Evolutionary conservation across 2,888 invertebrate genomes (phyloP).

Genomic region (Pediacus dermestoides): DNA sequence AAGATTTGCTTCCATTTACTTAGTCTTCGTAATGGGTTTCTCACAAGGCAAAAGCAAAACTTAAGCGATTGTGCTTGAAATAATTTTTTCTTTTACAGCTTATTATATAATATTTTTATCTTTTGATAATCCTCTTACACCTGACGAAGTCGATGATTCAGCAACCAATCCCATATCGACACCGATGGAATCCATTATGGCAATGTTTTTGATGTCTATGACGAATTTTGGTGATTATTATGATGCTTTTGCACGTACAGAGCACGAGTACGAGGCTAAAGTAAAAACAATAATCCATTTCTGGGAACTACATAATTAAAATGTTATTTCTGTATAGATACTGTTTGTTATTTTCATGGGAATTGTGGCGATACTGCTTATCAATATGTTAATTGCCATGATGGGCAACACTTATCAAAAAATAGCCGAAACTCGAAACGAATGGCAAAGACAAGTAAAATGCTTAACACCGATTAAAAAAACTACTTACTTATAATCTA

Average conservation of each 20-base stretch:
- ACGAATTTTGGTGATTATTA: slow-evolving; percentile 96
- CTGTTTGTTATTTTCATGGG: slow-evolving; percentile 97
- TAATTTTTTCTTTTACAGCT: slow-evolving; percentile 52
- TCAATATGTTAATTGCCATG: slow-evolving; percentile 99
- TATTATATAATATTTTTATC: slow-evolving; percentile 89
- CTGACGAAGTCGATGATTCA: slow-evolving; percentile 78
- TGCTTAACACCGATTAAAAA: too few relatives aligned
- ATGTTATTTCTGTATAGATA: slow-evolving; percentile 53
- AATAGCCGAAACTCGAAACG: slow-evolving; percentile 94
- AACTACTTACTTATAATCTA: too few relatives aligned
- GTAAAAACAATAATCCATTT: slow-evolving; percentile 49
- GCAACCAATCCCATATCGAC: slow-evolving; percentile 84
- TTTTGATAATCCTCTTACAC: slow-evolving; percentile 79
- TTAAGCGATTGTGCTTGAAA: not conserved
- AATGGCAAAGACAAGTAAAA: slow-evolving; percentile 88
- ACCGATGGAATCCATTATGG: slow-evolving; percentile 92
- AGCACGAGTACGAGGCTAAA: slow-evolving; percentile 86
- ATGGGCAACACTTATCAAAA: slow-evolving; percentile 99
- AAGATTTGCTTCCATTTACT: slow-evolving; percentile 92
- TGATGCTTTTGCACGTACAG: slow-evolving; percentile 82
- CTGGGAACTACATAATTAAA: not conserved
- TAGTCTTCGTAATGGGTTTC: slow-evolving; percentile 96
- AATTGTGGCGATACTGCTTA: slow-evolving; percentile 88
- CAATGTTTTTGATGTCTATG: slow-evolving; percentile 97
- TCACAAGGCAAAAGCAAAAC: slow-evolving; percentile 72